A percentile compares a stretch with the other conserved stretches of the same genome.
These are phyloP conservation scores for Solea senegalensis DNA, from an alignment of 2,113 vertebrate species.

Conservation along the genomic window DNA sequence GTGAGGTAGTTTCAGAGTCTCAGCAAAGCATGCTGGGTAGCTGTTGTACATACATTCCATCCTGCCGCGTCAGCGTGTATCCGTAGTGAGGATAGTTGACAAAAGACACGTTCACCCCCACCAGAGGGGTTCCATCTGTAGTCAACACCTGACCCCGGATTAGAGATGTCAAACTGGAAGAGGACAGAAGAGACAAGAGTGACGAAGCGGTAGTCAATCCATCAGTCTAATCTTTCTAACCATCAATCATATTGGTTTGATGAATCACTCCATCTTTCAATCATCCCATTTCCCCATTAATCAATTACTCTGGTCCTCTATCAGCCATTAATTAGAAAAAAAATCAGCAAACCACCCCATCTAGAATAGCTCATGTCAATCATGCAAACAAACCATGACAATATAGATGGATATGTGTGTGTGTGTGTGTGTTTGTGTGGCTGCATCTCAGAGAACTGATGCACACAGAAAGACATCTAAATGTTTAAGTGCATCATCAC, in stretches of 20 bases:
- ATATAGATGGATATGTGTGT: constrained; percentile 30
- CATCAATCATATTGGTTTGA: constrained; percentile 68
- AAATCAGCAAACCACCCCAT: constrained; percentile 59
- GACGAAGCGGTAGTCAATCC: constrained; percentile 39
- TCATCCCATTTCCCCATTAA: constrained; percentile 65
- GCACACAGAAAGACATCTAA: constrained; percentile 25
- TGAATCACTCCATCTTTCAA: constrained; percentile 69
- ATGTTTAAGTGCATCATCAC: constrained; percentile 4
- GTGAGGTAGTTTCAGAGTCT: constrained; percentile 63
- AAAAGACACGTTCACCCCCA: constrained; percentile 98
- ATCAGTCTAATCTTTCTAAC: constrained; percentile 36
- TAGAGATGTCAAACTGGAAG: constrained; percentile 91
- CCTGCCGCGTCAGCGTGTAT: constrained; percentile 97
- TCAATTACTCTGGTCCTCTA: constrained; percentile 58
- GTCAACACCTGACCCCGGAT: constrained; percentile 98
- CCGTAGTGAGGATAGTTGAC: constrained; percentile 98
- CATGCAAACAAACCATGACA: constrained; percentile 62
- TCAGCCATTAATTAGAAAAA: constrained; percentile 68
- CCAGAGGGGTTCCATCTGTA: constrained; percentile 95
- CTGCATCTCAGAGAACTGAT: not conserved
- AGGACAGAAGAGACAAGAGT: constrained; percentile 67
- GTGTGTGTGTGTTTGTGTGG: constrained; percentile 5
- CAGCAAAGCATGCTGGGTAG: constrained; percentile 49
- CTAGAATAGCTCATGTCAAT: constrained; percentile 62
- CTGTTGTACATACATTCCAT: constrained; percentile 93